Evolutionary conservation across 2,797 vertebrate species (phyloP).

Genomic region (Percopsis omiscomaycus): DNA sequence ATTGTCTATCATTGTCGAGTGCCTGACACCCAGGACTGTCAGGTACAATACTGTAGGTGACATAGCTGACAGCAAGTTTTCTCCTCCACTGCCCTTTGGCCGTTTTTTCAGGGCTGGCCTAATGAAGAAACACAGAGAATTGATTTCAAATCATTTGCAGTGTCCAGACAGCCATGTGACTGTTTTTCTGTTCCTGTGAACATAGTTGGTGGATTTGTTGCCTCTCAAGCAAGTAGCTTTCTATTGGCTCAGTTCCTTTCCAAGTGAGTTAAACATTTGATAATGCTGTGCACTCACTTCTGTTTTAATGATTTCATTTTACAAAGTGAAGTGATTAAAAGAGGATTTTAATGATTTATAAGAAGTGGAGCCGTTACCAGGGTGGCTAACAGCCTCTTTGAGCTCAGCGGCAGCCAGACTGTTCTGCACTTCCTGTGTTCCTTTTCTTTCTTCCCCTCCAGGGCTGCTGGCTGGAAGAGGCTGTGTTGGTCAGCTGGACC

Average conservation of each 20-base stretch:
- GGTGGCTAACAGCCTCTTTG: slow-evolving; percentile 44
- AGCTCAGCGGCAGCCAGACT: slow-evolving; percentile 56
- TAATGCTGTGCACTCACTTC: slow-evolving; percentile 30
- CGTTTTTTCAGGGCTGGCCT: slow-evolving; percentile 16
- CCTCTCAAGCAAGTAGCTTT: background rate
- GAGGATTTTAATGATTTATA: slow-evolving; percentile 55
- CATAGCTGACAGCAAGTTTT: slow-evolving; percentile 1
- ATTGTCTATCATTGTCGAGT: too few relatives aligned
- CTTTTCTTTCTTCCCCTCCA: slow-evolving; percentile 36
- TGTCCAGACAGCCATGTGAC: slow-evolving; percentile 1
- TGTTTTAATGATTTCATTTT: slow-evolving; percentile 47
- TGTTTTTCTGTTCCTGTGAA: background rate
- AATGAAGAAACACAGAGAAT: slow-evolving; percentile 4
- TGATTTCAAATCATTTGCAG: background rate
- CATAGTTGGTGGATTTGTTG: background rate
- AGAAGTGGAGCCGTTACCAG: slow-evolving; percentile 49
- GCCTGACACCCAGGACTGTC: background rate
- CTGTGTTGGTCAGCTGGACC: slow-evolving; percentile 58
- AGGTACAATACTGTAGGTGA: background rate
- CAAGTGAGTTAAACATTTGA: slow-evolving; percentile 16
- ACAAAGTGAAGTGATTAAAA: slow-evolving; percentile 50
- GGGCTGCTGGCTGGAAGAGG: slow-evolving; percentile 39
- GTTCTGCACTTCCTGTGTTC: slow-evolving; percentile 12
- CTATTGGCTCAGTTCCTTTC: slow-evolving; percentile 19
- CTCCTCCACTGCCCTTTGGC: background rate